Evolutionary conservation across 1,140 invertebrate genomes (phyloP).

Genomic region (Thaumetopoea pityocampa): DNA sequence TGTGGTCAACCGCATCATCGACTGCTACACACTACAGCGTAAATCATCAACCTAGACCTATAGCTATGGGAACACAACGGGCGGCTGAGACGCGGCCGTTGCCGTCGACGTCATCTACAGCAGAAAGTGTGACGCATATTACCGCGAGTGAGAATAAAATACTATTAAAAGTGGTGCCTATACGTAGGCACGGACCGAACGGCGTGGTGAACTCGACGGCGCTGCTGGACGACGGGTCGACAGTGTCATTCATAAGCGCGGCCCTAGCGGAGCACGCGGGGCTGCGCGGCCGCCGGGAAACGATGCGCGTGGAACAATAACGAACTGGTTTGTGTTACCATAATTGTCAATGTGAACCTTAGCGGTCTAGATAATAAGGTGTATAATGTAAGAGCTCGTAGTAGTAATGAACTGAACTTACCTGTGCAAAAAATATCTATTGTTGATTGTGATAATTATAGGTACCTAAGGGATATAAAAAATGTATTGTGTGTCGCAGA

Average conservation of each 20-base stretch:
- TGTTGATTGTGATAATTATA: slow-evolving; percentile 9
- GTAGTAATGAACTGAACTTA: slow-evolving; percentile 21
- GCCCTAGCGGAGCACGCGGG: slow-evolving; percentile 6
- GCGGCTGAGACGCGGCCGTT: neutral
- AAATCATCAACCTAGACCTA: neutral
- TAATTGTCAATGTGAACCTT: slow-evolving; percentile 10
- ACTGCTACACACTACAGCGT: slow-evolving; percentile 17
- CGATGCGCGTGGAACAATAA: slow-evolving; percentile 18
- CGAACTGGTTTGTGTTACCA: slow-evolving; percentile 11
- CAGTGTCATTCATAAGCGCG: slow-evolving; percentile 15
- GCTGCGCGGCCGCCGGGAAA: slow-evolving; percentile 9
- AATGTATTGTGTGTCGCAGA: slow-evolving; percentile 4
- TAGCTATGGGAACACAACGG: neutral
- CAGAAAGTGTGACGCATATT: slow-evolving; percentile 2
- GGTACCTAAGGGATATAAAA: slow-evolving; percentile 9
- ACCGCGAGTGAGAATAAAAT: neutral
- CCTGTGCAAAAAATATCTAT: slow-evolving; percentile 17
- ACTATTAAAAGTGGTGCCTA: slow-evolving; percentile 20
- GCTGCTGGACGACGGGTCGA: slow-evolving; percentile 25
- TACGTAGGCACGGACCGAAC: slow-evolving; percentile 25
- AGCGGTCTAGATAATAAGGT: neutral
- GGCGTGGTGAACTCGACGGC: slow-evolving; percentile 6
- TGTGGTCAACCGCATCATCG: slow-evolving; percentile 25
- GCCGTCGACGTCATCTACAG: neutral
- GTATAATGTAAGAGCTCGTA: slow-evolving; percentile 12